Percentiles rank a stretch among this genome's conserved stretches.
Evolutionary conservation across 2,888 invertebrate genomes (phyloP).

Genomic region (Drosophila infuscata): DNA sequence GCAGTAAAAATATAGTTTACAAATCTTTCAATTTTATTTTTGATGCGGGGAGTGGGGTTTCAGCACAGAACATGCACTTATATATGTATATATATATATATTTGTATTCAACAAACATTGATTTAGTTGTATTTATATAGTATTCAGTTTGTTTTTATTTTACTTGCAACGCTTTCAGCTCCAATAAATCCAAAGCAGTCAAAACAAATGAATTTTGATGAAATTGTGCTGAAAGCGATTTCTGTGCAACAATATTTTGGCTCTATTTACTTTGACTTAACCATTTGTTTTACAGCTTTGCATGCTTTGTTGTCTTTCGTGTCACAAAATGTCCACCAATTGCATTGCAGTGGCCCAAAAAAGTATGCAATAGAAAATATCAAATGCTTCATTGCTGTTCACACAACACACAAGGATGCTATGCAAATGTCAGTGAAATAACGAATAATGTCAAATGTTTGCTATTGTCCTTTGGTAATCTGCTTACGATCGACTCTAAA

Average conservation of each 20-base stretch:
- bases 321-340: conserved; percentile 13
- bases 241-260: conserved; percentile 13
- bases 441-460: conserved; percentile 51
- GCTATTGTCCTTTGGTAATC: conserved; percentile 43
- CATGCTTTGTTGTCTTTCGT: conserved; percentile 28
- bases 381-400: conserved; percentile 1
- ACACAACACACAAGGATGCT: conserved; percentile 31
- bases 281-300: conserved; percentile 17
- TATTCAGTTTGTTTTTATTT: conserved; percentile 1
- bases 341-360: conserved; percentile 13
- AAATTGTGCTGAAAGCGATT: conserved; percentile 13
- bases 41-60: conserved; percentile 10
- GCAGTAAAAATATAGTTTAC: conserved; percentile 37
- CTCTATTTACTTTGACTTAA: conserved; percentile 34
- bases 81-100: not conserved
- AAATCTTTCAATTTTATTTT: conserved; percentile 13
- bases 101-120: conserved; percentile 26
- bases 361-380: conserved; percentile 47
- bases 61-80: conserved; percentile 51
- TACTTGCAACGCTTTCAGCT: conserved; percentile 3
- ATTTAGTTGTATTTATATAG: conserved; percentile 12
- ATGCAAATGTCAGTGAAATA: conserved; percentile 45
- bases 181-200: conserved; percentile 15
- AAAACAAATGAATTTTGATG: conserved; percentile 4
- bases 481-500: conserved; percentile 62